Evolutionary conservation across 1,140 invertebrate species (phyloP), one percentile per base, ranked within the genome.

Genomic region (Anthonomus grandis): DNA sequence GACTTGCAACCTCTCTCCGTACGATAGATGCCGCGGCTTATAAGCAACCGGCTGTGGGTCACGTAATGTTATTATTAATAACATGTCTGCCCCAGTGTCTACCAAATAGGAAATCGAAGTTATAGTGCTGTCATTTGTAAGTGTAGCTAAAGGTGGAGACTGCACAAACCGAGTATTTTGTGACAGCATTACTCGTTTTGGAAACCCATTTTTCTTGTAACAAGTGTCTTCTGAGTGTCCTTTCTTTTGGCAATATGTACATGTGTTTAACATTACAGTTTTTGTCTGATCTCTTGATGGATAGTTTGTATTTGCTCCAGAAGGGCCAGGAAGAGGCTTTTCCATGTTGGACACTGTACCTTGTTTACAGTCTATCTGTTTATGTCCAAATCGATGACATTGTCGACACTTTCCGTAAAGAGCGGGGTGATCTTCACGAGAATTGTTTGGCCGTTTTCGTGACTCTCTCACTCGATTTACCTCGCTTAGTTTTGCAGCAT

Each of bases 161-260:
- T 17, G 36, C n/a, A 38, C 17, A 38, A 38, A 38, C n/a, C 36
- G 36, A n/a, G 36, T 38, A 38, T 38, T 38, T 38, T 38, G 36
- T 38, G n/a, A 4, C n/a, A 38, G 36, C n/a, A 38, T 4, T 17
- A 38, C 36, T 38, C n/a, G 36, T 38, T 38, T 38, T 38, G 36
- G n/a, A n/a, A n/a, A 12, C 36, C 17, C 36, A n/a, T n/a, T 12
- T 38, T 38, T 38, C n/a, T 17, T 12, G 17, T 38, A 38, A 38
- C 36, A 38, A 4, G 36, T 38, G 17, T 38, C 36, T 38, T 38
- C 36, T 38, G 36, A 13, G 36, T 38, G 36, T 12, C 36, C n/a
- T n/a, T n/a, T n/a, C n/a, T n/a, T n/a, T n/a, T n/a, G n/a, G n/a
- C n/a, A n/a, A n/a, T n/a, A 13, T 38, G n/a, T 38, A n/a, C 36